phyloP scores from a whole-genome alignment of 1,140 invertebrate genomes.

The Penaeus japonicus region DNA sequence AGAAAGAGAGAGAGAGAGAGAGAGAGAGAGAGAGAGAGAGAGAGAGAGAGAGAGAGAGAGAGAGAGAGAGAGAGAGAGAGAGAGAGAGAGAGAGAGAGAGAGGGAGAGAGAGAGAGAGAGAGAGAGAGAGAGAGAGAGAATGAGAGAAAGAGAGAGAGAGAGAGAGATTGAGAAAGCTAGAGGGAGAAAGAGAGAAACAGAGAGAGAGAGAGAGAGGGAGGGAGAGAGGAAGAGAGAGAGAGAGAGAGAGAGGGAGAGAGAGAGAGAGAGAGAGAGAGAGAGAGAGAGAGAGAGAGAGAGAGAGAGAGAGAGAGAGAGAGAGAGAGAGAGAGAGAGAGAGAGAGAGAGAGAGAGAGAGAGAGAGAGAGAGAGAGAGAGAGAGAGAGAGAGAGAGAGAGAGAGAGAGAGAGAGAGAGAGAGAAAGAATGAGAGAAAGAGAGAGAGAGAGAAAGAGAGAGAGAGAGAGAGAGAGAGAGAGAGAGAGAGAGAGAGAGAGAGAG shows the following conservation, averaged over 20 bases:
- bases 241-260: constrained; percentile 16
- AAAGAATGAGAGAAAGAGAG: not conserved
- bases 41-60: too few relatives aligned
- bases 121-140: not conserved
- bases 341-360: not conserved
- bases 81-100: not conserved
- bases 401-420: too few relatives aligned
- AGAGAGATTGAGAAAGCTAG: not conserved
- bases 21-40: too few relatives aligned
- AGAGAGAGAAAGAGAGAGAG: not conserved
- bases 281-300: constrained; percentile 14
- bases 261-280: constrained; percentile 4
- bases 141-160: not conserved
- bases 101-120: not conserved
- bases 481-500: not conserved
- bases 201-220: not conserved
- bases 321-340: too few relatives aligned
- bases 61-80: too few relatives aligned
- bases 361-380: too few relatives aligned
- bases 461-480: not conserved
- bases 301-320: not conserved
- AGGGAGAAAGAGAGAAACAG: too few relatives aligned
- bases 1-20: too few relatives aligned
- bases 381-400: not conserved
- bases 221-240: not conserved